Evolutionary conservation across 2,113 vertebrate genomes (phyloP).

Genomic region (Corythoichthys haematopterus): DNA sequence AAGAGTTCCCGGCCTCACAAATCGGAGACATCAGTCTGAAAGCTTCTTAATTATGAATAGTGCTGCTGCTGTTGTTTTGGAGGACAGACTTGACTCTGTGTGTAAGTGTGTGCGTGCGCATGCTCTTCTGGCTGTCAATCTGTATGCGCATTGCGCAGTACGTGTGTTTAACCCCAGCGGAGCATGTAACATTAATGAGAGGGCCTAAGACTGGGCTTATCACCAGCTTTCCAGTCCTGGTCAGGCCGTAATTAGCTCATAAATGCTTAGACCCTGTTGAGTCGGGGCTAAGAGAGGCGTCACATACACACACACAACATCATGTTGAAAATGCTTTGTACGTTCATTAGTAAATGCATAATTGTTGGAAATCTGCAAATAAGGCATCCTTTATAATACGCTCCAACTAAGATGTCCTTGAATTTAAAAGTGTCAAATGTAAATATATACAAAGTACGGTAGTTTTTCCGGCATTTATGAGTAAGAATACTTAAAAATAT

Average conservation of each 20-base stretch:
- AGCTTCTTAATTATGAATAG: constrained; percentile 36
- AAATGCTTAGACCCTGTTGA: constrained; percentile 46
- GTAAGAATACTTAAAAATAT: background rate
- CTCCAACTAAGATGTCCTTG: background rate
- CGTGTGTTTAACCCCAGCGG: constrained; percentile 30
- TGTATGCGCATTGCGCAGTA: background rate
- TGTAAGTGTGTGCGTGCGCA: constrained; percentile 22
- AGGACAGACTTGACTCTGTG: constrained; percentile 19
- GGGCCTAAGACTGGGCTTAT: constrained; percentile 57
- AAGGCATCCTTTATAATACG: background rate
- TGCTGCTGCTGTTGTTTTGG: constrained; percentile 45
- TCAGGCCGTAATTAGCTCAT: constrained; percentile 63
- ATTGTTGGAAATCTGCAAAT: background rate
- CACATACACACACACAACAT: constrained; percentile 10
- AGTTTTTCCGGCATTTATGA: no score
- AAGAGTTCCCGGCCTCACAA: constrained; percentile 31
- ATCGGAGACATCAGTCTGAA: constrained; percentile 31
- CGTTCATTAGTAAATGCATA: background rate
- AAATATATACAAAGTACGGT: background rate
- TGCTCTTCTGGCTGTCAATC: constrained; percentile 3
- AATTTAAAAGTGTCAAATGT: background rate
- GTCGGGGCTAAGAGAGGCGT: constrained; percentile 8
- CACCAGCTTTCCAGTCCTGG: constrained; percentile 55
- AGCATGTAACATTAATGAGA: constrained; percentile 59
- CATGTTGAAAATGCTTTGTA: background rate